Conservation (phyloP, 2,888 invertebrate species). For the Parthenolecanium corni region DNA sequence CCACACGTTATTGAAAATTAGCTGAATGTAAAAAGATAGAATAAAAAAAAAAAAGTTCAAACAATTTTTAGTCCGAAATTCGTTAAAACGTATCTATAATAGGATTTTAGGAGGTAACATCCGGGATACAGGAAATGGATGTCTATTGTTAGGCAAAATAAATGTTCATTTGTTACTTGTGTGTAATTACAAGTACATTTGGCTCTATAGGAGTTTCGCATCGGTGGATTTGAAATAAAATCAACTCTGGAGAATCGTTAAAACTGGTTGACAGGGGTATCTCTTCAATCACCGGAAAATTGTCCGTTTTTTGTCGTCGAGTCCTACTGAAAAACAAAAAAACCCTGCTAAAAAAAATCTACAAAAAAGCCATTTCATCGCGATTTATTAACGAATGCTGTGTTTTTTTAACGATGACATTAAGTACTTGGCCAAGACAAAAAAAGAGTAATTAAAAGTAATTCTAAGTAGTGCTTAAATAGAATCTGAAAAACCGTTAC, state of each 20-base stretch:
- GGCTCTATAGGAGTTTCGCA: conserved; percentile 12
- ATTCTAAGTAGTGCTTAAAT: too few species aligned
- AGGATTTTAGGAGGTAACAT: conserved; percentile 22
- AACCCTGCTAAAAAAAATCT: too few species aligned
- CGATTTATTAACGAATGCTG: too few species aligned
- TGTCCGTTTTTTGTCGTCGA: background rate
- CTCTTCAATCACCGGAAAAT: conserved; percentile 17
- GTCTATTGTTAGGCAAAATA: conserved; percentile 19
- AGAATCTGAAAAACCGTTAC: too few species aligned
- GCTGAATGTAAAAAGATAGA: too few species aligned
- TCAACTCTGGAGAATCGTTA: conserved; percentile 10
- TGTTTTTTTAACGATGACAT: too few species aligned
- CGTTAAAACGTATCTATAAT: background rate
- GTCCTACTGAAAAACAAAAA: too few species aligned
- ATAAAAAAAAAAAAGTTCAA: too few species aligned
- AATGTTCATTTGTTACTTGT: conserved; percentile 19
- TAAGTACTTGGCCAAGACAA: too few species aligned
- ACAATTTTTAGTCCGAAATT: background rate
- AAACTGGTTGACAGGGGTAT: conserved; percentile 23
- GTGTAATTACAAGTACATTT: conserved; percentile 16
- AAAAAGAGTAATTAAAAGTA: too few species aligned
- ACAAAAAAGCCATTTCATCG: too few species aligned
- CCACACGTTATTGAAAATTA: too few species aligned
- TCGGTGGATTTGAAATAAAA: conserved; percentile 19
- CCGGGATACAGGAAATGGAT: conserved; percentile 25